Conservation (phyloP, 2,888 invertebrate species). For the Subacronicta megacephala region DNA sequence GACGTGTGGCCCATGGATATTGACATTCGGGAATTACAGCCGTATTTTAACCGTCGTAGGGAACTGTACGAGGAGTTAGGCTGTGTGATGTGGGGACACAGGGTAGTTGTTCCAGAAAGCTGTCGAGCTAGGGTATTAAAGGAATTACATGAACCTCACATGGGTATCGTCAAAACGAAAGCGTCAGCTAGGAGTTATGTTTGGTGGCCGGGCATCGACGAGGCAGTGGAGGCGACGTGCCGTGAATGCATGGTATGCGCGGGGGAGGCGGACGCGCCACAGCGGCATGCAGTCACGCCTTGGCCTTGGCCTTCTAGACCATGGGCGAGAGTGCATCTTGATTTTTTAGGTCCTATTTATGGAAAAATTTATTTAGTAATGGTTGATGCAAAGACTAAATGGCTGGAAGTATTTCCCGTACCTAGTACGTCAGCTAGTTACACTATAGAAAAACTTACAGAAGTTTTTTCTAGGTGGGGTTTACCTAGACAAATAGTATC, state of each 20-base stretch:
- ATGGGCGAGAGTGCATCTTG: background rate
- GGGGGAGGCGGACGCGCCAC: background rate
- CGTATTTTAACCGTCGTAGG: conserved; percentile 5
- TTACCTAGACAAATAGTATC: no score
- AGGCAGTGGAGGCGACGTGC: background rate
- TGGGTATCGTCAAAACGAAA: conserved; percentile 40
- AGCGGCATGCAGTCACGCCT: background rate
- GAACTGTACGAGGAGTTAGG: conserved; percentile 13
- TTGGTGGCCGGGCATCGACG: conserved; percentile 38
- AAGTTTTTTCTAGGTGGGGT: no score
- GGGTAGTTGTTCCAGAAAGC: conserved; percentile 10
- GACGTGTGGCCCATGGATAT: conserved; percentile 15
- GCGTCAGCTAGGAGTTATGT: conserved; percentile 32
- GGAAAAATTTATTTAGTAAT: background rate
- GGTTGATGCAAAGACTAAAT: background rate
- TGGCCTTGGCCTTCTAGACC: background rate
- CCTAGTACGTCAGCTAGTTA: no score
- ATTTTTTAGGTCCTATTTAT: background rate
- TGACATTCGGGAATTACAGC: conserved; percentile 3
- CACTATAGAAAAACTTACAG: no score
- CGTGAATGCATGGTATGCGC: background rate
- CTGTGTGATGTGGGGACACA: conserved; percentile 22
- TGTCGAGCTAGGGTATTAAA: conserved; percentile 17
- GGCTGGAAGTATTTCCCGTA: background rate
- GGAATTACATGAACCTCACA: conserved; percentile 30